Percentiles rank a stretch among this genome's conserved stretches.
Evolutionary conservation across 2,797 vertebrate species (phyloP).

Genomic region (Buceros bicornis): DNA sequence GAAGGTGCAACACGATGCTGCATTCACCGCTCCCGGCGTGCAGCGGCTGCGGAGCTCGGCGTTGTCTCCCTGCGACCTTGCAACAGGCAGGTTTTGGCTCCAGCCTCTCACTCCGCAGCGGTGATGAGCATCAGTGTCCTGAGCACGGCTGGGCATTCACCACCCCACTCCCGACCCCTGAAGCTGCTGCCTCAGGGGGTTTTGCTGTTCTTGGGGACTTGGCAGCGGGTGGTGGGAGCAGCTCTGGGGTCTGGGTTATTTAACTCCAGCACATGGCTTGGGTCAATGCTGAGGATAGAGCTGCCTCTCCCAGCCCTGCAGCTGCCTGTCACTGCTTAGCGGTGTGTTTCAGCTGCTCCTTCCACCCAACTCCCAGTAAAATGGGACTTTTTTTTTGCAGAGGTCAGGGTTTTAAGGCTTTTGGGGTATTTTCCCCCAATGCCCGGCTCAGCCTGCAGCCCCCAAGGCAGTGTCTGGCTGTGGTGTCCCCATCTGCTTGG

Average conservation of each 20-base stretch:
- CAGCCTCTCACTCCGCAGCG: not conserved
- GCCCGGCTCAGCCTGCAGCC: not conserved
- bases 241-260: not conserved
- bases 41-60: not conserved
- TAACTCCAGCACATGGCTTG: not conserved
- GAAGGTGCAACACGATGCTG: rapidly evolving
- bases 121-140: rapidly evolving
- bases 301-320: not conserved
- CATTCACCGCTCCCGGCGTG: rapidly evolving
- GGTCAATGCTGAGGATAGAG: not conserved
- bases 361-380: not conserved
- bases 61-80: not conserved
- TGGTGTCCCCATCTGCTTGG: not conserved
- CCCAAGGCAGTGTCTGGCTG: not conserved
- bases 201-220: not conserved
- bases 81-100: not conserved
- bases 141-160: rapidly evolving
- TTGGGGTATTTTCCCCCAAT: not conserved
- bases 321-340: not conserved
- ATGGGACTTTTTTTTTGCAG: not conserved
- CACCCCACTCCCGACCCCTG: rapidly evolving
- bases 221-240: rapidly evolving
- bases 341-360: rapidly evolving
- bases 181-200: rapidly evolving
- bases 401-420: not conserved